Evolutionary conservation across 2,797 vertebrate genomes (phyloP).

Genomic region (Cynopterus sphinx): DNA sequence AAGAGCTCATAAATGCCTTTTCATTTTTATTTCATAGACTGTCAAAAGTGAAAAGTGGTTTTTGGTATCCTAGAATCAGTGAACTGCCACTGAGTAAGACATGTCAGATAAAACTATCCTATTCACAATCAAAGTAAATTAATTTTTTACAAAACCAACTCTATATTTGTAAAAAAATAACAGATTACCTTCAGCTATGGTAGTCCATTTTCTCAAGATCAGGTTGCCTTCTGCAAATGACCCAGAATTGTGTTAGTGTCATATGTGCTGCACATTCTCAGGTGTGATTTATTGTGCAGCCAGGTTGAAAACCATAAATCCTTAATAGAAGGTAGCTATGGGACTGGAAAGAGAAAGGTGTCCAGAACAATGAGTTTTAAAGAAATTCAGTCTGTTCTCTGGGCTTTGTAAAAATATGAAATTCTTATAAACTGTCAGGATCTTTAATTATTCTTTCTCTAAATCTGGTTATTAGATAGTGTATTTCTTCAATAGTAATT

Average conservation of each 20-base stretch:
- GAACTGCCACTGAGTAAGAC: background rate
- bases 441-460: slow-evolving; percentile 8
- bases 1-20: slow-evolving; percentile 2
- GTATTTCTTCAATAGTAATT: background rate
- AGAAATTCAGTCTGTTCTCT: slow-evolving; percentile 28
- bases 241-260: slow-evolving; percentile 43
- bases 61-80: background rate
- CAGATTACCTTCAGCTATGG: background rate
- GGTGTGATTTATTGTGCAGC: background rate
- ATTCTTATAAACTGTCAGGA: background rate
- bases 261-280: background rate
- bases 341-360: slow-evolving; percentile 48
- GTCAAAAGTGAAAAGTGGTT: background rate
- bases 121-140: slow-evolving; percentile 19
- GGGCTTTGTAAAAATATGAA: slow-evolving; percentile 45
- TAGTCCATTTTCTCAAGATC: slow-evolving; percentile 22
- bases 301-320: background rate
- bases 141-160: background rate
- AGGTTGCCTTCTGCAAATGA: slow-evolving; percentile 45
- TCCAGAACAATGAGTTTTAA: slow-evolving; percentile 13
- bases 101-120: slow-evolving; percentile 23
- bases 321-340: background rate
- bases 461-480: background rate
- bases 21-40: background rate
- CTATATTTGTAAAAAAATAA: background rate